Percentiles rank a stretch among this genome's conserved stretches.
These are phyloP conservation scores for Hirudo medicinalis DNA, from an alignment of 1,140 invertebrate genomes.

Conservation along the genomic window DNA sequence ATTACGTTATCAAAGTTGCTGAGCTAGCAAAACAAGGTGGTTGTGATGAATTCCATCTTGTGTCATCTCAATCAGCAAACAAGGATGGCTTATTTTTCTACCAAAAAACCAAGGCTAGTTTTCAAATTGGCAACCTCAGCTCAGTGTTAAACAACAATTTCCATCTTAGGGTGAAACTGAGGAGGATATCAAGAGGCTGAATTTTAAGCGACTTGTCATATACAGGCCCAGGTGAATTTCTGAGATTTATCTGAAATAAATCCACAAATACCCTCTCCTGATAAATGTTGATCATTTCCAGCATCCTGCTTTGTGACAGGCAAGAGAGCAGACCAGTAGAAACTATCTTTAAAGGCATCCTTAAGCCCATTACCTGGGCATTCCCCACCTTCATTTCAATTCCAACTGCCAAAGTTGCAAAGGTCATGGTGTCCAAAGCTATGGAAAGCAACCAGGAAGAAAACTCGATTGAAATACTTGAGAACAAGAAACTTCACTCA, in stretches of 20 bases:
- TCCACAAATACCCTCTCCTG: background rate
- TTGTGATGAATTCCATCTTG: constrained; percentile 44
- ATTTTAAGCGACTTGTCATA: background rate
- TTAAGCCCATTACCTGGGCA: constrained; percentile 16
- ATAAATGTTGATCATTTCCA: background rate
- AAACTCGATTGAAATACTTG: constrained; percentile 11
- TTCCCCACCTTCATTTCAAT: constrained; percentile 11
- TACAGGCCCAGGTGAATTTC: constrained; percentile 13
- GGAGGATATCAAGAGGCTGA: constrained; percentile 3
- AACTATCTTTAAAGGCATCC: background rate
- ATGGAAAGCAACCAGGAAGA: background rate
- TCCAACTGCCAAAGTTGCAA: constrained; percentile 13
- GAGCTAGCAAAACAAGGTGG: constrained; percentile 43
- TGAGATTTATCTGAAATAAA: background rate
- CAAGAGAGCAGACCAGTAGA: constrained; percentile 3
- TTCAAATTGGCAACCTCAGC: no score
- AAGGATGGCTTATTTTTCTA: constrained; percentile 39
- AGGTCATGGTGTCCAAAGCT: constrained; percentile 12
- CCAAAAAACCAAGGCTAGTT: constrained; percentile 35
- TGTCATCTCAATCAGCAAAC: constrained; percentile 41
- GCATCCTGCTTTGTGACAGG: constrained; percentile 8
- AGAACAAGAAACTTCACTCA: constrained; percentile 9
- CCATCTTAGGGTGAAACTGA: constrained; percentile 3
- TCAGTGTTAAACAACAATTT: background rate
- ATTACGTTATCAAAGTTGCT: constrained; percentile 46